Conservation (phyloP, 2,113 vertebrate species). For the Ahaetulla prasina region DNA sequence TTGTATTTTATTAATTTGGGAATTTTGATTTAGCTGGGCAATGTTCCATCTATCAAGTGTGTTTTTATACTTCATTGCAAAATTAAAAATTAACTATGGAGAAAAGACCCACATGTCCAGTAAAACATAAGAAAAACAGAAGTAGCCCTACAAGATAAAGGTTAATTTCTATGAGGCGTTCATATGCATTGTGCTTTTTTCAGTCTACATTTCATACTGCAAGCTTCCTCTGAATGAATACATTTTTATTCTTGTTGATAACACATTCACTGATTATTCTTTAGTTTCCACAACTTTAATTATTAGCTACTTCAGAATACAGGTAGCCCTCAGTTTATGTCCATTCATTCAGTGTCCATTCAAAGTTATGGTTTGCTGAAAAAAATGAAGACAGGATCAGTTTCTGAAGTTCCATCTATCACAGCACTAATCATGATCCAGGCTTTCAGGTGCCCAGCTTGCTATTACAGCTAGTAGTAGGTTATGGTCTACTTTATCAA, state of each 20-base stretch:
- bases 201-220: background rate
- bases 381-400: background rate
- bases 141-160: background rate
- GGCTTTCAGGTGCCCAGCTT: background rate
- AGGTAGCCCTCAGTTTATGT: background rate
- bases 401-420: background rate
- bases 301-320: background rate
- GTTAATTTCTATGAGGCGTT: background rate
- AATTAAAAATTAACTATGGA: constrained; percentile 4
- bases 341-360: background rate
- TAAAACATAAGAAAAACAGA: constrained; percentile 2
- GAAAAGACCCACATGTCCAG: constrained; percentile 8
- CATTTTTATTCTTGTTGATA: background rate
- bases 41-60: background rate
- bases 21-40: background rate
- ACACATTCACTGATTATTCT: background rate
- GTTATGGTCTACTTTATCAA: no score
- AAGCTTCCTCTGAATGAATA: background rate
- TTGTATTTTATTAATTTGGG: constrained; percentile 10
- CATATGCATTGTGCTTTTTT: background rate
- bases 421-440: background rate
- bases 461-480: background rate
- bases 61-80: background rate
- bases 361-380: background rate
- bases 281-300: background rate